phyloP scores from a whole-genome alignment of 2,113 vertebrate species.

The Ramphastos sulfuratus region DNA sequence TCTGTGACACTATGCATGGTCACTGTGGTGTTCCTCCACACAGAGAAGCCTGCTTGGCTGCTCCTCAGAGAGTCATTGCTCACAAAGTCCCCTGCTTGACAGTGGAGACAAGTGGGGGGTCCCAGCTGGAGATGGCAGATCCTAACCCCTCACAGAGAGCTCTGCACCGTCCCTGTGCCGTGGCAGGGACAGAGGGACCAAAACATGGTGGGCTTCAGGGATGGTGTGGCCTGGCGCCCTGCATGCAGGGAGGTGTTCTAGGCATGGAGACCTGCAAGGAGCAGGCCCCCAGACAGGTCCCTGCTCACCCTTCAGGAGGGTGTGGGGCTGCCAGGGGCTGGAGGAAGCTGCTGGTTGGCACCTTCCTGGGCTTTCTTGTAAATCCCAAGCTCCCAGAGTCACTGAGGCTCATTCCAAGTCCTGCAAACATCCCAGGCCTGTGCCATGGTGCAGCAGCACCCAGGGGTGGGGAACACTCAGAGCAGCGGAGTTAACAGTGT shows the following conservation, averaged over 20 bases:
- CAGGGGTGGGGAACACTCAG: not conserved
- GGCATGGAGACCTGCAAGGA: accelerated
- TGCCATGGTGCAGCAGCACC: not conserved
- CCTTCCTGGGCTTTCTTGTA: not conserved
- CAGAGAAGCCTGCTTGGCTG: not conserved
- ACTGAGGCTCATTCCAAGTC: not conserved
- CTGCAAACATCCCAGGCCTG: not conserved
- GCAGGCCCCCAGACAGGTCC: not conserved
- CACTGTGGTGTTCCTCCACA: not conserved
- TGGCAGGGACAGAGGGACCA: not conserved
- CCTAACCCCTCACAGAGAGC: accelerated
- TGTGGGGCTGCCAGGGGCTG: not conserved
- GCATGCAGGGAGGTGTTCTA: not conserved
- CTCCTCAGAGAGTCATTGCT: not conserved
- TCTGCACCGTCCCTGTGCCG: accelerated
- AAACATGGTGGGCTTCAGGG: not conserved
- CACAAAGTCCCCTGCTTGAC: accelerated
- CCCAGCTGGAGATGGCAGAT: accelerated
- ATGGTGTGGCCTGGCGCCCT: not conserved
- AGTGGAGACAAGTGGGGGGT: not conserved
- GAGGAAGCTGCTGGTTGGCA: not conserved
- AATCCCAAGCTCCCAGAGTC: not conserved
- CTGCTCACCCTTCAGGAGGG: accelerated
- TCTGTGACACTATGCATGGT: too few relatives aligned
- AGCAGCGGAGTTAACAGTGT: not conserved